These are phyloP conservation scores for Coelogynopora nodosa DNA, from an alignment of 2,888 invertebrate species.

Conservation along the genomic window DNA sequence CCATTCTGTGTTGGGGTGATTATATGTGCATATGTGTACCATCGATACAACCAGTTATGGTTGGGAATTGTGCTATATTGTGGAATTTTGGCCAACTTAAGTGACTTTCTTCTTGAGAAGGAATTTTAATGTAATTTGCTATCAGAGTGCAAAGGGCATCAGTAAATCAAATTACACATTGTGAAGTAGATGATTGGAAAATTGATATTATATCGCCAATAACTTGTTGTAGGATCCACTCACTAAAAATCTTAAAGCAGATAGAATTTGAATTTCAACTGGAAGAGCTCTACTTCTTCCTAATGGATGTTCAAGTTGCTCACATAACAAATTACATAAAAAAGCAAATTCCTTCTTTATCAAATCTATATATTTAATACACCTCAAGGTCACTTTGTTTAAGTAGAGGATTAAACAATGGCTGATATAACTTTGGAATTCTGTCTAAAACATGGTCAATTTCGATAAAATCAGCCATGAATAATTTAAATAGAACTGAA, in stretches of 20 bases:
- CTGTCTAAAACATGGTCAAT: not conserved
- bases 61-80: not conserved
- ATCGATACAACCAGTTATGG: not conserved
- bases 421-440: not conserved
- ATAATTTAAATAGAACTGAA: not conserved
- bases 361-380: no score
- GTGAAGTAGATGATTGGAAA: not conserved
- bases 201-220: not conserved
- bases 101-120: not conserved
- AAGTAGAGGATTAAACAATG: not conserved
- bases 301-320: not conserved
- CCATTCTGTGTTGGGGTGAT: not conserved
- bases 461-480: not conserved
- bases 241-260: not conserved
- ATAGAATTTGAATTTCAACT: not conserved
- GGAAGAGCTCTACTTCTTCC: not conserved
- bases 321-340: no score
- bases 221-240: not conserved
- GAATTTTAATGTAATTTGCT: not conserved
- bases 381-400: not conserved
- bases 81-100: not conserved
- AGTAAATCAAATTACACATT: not conserved
- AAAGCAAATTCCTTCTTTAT: no score
- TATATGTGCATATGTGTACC: not conserved
- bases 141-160: not conserved